Evolutionary conservation across 1,140 invertebrate species (phyloP).

Genomic region (Orius insidiosus): DNA sequence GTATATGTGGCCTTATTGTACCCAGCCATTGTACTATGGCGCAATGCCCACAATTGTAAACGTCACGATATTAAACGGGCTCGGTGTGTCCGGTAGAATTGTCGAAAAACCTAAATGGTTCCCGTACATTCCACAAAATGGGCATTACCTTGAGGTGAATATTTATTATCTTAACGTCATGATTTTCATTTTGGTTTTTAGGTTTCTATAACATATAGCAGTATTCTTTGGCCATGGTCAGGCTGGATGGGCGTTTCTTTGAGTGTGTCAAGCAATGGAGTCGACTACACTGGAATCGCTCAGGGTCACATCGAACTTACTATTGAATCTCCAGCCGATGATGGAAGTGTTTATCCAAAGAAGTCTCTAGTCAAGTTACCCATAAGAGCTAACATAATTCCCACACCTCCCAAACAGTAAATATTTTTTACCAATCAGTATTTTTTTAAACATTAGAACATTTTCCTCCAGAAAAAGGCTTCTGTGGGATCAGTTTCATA

Average conservation of each 20-base stretch:
- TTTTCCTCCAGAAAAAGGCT: slow-evolving; percentile 52
- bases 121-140: slow-evolving; percentile 62
- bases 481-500: slow-evolving; percentile 95
- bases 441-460: neutral
- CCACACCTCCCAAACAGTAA: slow-evolving; percentile 50
- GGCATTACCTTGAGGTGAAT: slow-evolving; percentile 32
- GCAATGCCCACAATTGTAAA: slow-evolving; percentile 80
- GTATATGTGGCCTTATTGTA: slow-evolving; percentile 97
- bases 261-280: slow-evolving; percentile 42
- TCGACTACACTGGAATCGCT: slow-evolving; percentile 57
- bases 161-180: too few relatives aligned
- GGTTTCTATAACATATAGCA: slow-evolving; percentile 58
- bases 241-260: slow-evolving; percentile 72
- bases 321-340: slow-evolving; percentile 60
- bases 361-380: slow-evolving; percentile 61
- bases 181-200: slow-evolving; percentile 28
- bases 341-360: slow-evolving; percentile 40
- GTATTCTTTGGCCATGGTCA: slow-evolving; percentile 88
- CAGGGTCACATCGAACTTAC: slow-evolving; percentile 72
- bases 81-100: slow-evolving; percentile 71
- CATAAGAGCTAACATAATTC: slow-evolving; percentile 50
- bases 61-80: slow-evolving; percentile 74
- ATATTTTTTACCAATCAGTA: slow-evolving; percentile 13
- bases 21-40: slow-evolving; percentile 79
- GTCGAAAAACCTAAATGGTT: slow-evolving; percentile 62